Evolutionary conservation across 2,113 vertebrate genomes (phyloP).

Genomic region (Copsychus sechellarum): DNA sequence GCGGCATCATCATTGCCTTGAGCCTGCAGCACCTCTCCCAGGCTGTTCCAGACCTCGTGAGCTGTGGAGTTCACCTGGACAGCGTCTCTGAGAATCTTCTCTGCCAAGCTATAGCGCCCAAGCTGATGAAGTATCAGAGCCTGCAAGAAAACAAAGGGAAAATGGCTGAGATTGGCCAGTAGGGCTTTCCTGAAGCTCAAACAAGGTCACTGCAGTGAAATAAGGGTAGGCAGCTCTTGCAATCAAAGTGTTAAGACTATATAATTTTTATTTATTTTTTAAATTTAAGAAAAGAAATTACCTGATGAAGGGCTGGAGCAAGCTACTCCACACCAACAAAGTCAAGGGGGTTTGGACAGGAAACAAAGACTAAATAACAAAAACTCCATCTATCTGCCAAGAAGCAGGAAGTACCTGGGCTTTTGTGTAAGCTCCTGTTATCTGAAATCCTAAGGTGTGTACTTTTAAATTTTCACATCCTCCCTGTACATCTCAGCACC

Average conservation of each 20-base stretch:
- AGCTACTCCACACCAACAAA: neutral
- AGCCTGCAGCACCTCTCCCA: conserved; percentile 95
- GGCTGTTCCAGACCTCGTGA: conserved; percentile 96
- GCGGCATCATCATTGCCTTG: conserved; percentile 92
- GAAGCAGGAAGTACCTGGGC: neutral
- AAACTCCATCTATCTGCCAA: neutral
- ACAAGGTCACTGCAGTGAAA: neutral
- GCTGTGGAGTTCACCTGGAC: conserved; percentile 97
- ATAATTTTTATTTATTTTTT: neutral
- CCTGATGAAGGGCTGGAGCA: neutral
- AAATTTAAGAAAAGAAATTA: neutral
- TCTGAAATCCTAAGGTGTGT: neutral
- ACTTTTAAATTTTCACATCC: neutral
- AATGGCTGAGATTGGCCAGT: neutral
- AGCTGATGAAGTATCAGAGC: conserved; percentile 95
- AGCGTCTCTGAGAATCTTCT: conserved; percentile 93
- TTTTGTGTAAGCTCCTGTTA: neutral
- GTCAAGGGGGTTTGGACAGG: neutral
- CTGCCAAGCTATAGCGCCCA: conserved; percentile 90
- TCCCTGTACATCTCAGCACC: neutral
- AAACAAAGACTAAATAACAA: neutral
- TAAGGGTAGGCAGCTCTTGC: neutral
- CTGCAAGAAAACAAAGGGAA: conserved; percentile 66
- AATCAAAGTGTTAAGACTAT: neutral
- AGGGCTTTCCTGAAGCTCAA: neutral